Conservation (phyloP, 2,113 vertebrate genomes). For the Arothron firmamentum region DNA sequence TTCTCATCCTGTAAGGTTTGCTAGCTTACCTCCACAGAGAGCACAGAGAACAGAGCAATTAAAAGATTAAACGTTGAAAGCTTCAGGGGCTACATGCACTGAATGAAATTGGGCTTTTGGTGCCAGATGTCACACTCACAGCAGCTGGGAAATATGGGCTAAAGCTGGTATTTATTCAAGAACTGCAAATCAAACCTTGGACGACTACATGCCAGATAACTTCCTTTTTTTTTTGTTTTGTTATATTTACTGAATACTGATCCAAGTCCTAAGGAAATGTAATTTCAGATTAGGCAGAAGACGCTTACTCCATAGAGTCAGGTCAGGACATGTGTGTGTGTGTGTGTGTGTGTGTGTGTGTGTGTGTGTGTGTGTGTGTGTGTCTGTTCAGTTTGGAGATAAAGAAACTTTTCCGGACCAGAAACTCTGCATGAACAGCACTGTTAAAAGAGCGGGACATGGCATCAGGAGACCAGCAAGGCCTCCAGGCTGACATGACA, state of each 20-base stretch:
- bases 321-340: too few species aligned
- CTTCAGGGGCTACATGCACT: slow-evolving; percentile 5
- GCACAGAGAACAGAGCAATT: slow-evolving; percentile 14
- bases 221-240: slow-evolving; percentile 17
- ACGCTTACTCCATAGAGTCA: too few species aligned
- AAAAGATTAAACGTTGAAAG: slow-evolving; percentile 9
- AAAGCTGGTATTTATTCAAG: slow-evolving; percentile 17
- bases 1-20: slow-evolving; percentile 17
- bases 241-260: neutral
- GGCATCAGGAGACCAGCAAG: too few species aligned
- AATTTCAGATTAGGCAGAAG: too few species aligned
- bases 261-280: neutral
- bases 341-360: too few species aligned
- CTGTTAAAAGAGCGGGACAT: too few species aligned
- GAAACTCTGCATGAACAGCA: too few species aligned
- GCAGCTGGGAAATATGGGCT: slow-evolving; percentile 3
- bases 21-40: slow-evolving; percentile 10
- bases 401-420: too few species aligned
- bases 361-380: too few species aligned
- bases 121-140: slow-evolving; percentile 16
- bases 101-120: slow-evolving; percentile 8
- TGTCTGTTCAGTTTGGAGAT: too few species aligned
- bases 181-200: slow-evolving; percentile 35
- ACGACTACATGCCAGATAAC: slow-evolving; percentile 7
- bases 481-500: too few species aligned